These are phyloP conservation scores for Nansenia antarctica DNA, from an alignment of 2,113 vertebrate genomes.

Conservation along the genomic window DNA sequence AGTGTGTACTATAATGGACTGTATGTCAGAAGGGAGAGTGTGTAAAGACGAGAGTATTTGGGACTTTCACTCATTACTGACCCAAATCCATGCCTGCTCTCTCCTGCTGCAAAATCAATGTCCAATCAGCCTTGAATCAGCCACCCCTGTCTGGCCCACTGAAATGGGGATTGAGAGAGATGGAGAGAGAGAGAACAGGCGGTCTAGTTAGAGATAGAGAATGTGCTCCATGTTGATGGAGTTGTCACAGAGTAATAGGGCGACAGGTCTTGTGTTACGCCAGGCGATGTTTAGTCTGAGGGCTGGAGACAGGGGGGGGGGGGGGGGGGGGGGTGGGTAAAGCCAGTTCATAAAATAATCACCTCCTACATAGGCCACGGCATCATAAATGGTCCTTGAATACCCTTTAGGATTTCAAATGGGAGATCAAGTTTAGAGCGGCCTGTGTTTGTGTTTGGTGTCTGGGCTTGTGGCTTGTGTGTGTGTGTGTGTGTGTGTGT, in stretches of 20 bases:
- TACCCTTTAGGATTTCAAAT: slow-evolving; percentile 1
- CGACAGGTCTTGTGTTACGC: slow-evolving; percentile 21
- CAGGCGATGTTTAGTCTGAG: background rate
- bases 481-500: background rate
- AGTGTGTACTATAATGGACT: background rate
- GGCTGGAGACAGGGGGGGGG: slow-evolving; percentile 5
- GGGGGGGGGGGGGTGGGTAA: background rate
- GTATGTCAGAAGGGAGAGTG: too few relatives aligned
- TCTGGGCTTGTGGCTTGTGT: too few relatives aligned
- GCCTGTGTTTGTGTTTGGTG: background rate
- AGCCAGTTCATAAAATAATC: slow-evolving; percentile 31
- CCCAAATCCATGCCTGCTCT: slow-evolving; percentile 17
- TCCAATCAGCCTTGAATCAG: slow-evolving; percentile 38
- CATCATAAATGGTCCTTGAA: slow-evolving; percentile 26
- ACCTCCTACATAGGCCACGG: slow-evolving; percentile 10
- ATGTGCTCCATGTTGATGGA: slow-evolving; percentile 1
- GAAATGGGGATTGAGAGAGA: background rate
- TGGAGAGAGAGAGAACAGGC: background rate
- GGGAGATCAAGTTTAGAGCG: background rate
- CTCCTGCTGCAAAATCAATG: slow-evolving; percentile 22
- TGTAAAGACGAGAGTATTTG: too few relatives aligned
- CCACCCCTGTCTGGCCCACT: background rate
- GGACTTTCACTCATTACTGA: background rate
- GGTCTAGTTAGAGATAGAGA: slow-evolving; percentile 14
- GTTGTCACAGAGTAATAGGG: background rate